Conservation (phyloP, 2,888 invertebrate genomes). For the Tridacna crocea region DNA sequence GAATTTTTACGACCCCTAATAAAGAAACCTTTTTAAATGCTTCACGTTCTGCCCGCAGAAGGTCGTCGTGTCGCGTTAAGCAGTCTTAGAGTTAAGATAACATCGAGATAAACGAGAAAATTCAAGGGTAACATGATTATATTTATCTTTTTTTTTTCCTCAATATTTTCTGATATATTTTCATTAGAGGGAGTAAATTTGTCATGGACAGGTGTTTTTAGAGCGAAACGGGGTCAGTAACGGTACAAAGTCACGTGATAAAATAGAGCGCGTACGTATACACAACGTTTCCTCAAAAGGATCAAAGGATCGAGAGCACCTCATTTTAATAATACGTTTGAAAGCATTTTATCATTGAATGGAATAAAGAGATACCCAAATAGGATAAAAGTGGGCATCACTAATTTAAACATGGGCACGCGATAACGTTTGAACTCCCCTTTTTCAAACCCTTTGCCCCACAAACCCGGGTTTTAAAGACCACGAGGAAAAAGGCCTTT, state of each 20-base stretch:
- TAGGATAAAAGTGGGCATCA: conserved; percentile 14
- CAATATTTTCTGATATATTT: not conserved
- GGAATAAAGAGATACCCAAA: conserved; percentile 11
- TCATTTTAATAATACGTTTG: conserved; percentile 25
- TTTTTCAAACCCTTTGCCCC: too few relatives aligned
- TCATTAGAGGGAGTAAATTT: not conserved
- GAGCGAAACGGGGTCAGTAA: not conserved
- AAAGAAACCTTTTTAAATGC: too few relatives aligned
- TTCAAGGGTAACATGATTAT: not conserved
- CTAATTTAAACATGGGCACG: conserved; percentile 26
- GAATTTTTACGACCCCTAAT: not conserved
- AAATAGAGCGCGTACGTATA: conserved; percentile 18
- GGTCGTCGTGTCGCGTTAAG: too few relatives aligned
- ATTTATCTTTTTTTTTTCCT: not conserved
- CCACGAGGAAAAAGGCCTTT: too few relatives aligned
- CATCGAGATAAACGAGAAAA: too few relatives aligned
- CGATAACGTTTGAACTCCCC: not conserved
- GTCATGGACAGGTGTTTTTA: too few relatives aligned
- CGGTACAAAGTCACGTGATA: conserved; percentile 9
- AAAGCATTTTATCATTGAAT: conserved; percentile 22
- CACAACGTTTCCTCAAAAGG: conserved; percentile 2
- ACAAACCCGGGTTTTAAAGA: too few relatives aligned
- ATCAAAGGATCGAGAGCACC: conserved; percentile 22
- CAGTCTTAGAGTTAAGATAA: too few relatives aligned
- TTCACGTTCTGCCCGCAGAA: too few relatives aligned